Percentiles rank a stretch among this genome's conserved stretches.
These are phyloP conservation scores for Dallia pectoralis DNA, from an alignment of 2,797 vertebrate species.

Conservation along the genomic window DNA sequence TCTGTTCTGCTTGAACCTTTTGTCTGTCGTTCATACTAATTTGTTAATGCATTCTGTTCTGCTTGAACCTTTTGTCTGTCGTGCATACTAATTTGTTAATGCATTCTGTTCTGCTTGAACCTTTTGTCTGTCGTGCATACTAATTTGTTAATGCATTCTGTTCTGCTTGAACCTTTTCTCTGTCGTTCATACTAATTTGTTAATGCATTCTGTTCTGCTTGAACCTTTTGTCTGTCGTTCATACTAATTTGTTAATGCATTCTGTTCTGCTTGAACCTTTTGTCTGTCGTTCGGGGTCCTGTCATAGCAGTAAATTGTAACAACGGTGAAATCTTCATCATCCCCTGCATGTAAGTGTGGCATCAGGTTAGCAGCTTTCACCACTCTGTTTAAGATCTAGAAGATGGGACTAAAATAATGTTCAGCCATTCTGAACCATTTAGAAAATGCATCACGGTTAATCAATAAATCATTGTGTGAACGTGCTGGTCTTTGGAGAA, in stretches of 20 bases:
- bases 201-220: conserved; percentile 7
- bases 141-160: conserved; percentile 9
- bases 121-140: conserved; percentile 22
- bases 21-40: conserved; percentile 23
- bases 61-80: conserved; percentile 18
- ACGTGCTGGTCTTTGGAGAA: background rate
- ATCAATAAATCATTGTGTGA: conserved; percentile 22
- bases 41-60: background rate
- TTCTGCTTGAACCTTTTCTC: conserved; percentile 13
- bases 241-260: conserved; percentile 16
- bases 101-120: conserved; percentile 2
- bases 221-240: conserved; percentile 13
- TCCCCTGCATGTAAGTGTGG: conserved; percentile 10
- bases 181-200: conserved; percentile 21
- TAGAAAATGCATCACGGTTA: conserved; percentile 16
- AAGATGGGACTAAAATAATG: conserved; percentile 11
- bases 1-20: conserved; percentile 8
- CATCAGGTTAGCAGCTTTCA: conserved; percentile 11
- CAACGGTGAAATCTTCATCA: conserved; percentile 20
- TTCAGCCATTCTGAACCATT: background rate
- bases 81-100: conserved; percentile 18
- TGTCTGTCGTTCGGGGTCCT: background rate
- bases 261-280: background rate
- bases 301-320: conserved; percentile 23
- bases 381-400: background rate